Evolutionary conservation across 2,113 vertebrate species (phyloP).

Genomic region (Crocuta crocuta): DNA sequence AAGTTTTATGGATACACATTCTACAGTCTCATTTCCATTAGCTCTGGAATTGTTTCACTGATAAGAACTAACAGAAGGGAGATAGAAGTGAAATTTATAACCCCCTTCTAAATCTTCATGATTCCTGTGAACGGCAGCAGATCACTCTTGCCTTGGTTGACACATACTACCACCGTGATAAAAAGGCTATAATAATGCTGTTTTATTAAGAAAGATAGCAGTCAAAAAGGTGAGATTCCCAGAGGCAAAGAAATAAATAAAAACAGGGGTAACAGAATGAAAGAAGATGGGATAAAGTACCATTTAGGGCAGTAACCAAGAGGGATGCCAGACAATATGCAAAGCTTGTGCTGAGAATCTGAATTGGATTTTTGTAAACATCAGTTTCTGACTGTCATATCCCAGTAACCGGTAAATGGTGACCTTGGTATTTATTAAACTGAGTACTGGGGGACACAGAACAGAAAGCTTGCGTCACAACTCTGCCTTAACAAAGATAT

Average conservation of each 20-base stretch:
- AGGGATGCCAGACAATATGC: neutral
- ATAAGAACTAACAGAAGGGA: neutral
- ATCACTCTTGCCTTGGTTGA: neutral
- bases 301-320: neutral
- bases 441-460: neutral
- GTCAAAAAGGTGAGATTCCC: neutral
- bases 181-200: neutral
- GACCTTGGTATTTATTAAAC: neutral
- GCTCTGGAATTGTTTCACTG: neutral
- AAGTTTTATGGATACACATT: neutral
- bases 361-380: neutral
- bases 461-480: neutral
- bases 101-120: neutral
- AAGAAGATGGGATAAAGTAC: neutral
- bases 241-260: neutral
- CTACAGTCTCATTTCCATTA: conserved; percentile 9
- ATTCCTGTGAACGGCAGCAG: neutral
- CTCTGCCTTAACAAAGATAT: neutral
- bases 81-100: neutral
- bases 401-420: neutral
- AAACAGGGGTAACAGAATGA: neutral
- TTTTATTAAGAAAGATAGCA: neutral
- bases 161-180: neutral
- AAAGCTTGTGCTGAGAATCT: neutral
- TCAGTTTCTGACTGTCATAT: neutral